Conservation (phyloP, 2,888 invertebrate species). For the Ametastegia equiseti region DNA sequence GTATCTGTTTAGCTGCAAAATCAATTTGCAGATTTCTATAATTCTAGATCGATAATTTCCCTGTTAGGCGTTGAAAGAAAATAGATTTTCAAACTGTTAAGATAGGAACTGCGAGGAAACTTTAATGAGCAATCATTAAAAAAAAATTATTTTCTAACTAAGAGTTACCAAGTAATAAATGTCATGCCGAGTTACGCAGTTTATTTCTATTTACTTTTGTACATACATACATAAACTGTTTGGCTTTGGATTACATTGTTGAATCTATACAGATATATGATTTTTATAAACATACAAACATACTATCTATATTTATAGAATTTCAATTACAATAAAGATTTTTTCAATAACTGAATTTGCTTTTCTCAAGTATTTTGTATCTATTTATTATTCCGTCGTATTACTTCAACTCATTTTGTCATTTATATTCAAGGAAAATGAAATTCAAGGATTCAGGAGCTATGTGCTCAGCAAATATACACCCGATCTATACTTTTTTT, state of each 20-base stretch:
- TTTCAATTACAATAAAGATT: conserved; percentile 15
- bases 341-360: not conserved
- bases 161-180: conserved; percentile 1
- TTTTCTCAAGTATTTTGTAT: not conserved
- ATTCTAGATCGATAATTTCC: too few relatives aligned
- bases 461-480: too few relatives aligned
- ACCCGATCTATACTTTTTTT: too few relatives aligned
- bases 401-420: too few relatives aligned
- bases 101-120: not conserved
- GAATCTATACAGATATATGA: conserved; percentile 7
- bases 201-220: conserved; percentile 1
- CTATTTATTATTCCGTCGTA: not conserved
- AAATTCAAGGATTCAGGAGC: too few relatives aligned
- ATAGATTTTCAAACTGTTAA: not conserved
- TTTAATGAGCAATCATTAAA: not conserved
- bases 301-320: conserved; percentile 36
- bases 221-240: not conserved
- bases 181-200: not conserved
- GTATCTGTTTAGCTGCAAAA: not conserved
- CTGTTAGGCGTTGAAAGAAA: not conserved
- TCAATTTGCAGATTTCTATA: not conserved
- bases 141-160: not conserved
- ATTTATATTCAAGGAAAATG: too few relatives aligned
- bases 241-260: not conserved
- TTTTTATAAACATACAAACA: not conserved